These are phyloP conservation scores for Onthophagus sagittarius DNA, from an alignment of 2,888 invertebrate species.

Conservation along the genomic window DNA sequence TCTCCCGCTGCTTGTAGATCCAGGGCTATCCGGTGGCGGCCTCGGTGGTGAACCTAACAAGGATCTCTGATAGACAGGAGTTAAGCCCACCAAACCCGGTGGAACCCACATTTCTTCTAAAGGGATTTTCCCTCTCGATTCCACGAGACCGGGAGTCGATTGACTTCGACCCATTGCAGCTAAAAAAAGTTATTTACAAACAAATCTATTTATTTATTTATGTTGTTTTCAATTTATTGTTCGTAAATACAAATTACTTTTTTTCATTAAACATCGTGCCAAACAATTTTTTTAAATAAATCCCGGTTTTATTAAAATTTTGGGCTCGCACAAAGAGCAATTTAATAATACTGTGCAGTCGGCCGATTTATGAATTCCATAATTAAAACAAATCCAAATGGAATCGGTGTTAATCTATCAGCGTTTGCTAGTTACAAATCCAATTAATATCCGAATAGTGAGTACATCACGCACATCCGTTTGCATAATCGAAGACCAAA, in stretches of 20 bases:
- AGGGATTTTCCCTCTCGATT: slow-evolving; percentile 85
- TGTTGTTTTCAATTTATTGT: too few species aligned
- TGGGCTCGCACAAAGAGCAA: background rate
- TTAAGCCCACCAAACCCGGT: slow-evolving; percentile 45
- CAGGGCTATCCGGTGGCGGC: slow-evolving; percentile 51
- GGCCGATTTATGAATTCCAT: background rate
- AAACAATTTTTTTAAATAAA: background rate
- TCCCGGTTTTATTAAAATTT: background rate
- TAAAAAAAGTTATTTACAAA: slow-evolving; percentile 38
- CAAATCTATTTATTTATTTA: too few species aligned
- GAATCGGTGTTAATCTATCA: background rate
- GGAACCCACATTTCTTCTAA: slow-evolving; percentile 82
- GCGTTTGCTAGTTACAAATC: background rate
- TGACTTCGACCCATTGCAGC: slow-evolving; percentile 94
- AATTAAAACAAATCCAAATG: background rate
- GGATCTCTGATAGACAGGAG: slow-evolving; percentile 40
- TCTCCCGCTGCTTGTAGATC: slow-evolving; percentile 51
- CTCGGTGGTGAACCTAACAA: slow-evolving; percentile 50
- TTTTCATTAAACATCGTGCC: too few species aligned
- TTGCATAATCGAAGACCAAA: background rate
- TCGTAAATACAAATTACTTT: too few species aligned
- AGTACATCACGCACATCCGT: background rate
- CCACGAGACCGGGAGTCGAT: slow-evolving; percentile 93
- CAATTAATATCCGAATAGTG: background rate
- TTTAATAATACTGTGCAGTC: background rate